These are phyloP conservation scores for Numenius phaeopus DNA, from an alignment of 2,797 vertebrate genomes.

Conservation along the genomic window DNA sequence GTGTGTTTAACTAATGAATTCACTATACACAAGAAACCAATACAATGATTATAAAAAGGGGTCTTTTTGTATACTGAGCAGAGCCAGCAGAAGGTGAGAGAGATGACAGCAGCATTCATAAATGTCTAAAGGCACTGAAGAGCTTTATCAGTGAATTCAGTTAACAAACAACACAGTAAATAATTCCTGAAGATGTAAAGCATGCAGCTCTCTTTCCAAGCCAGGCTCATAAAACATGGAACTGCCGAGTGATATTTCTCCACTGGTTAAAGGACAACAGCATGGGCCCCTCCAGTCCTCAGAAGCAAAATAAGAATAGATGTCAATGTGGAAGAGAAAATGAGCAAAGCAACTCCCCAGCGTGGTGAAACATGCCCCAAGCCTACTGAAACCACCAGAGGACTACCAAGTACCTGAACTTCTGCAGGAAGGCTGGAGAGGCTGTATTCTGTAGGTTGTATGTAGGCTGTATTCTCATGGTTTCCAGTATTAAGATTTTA, in stretches of 20 bases:
- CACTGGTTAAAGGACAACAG: not conserved
- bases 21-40: not conserved
- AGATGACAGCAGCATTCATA: not conserved
- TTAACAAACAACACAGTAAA: not conserved
- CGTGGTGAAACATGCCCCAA: not conserved
- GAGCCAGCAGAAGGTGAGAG: not conserved
- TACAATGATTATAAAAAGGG: not conserved
- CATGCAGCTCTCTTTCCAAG: not conserved
- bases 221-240: not conserved
- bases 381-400: not conserved
- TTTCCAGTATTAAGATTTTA: not conserved
- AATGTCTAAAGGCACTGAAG: not conserved
- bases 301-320: not conserved
- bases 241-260: not conserved
- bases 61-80: not conserved
- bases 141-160: conserved; percentile 8
- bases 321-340: not conserved
- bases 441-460: too few relatives aligned
- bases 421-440: not conserved
- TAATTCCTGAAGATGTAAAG: conserved; percentile 20
- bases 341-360: not conserved
- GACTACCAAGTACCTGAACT: not conserved
- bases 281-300: not conserved
- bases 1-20: conserved; percentile 7
- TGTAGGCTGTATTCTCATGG: not conserved